phyloP scores from a whole-genome alignment of 2,797 vertebrate species.

The Aythya fuligula region DNA sequence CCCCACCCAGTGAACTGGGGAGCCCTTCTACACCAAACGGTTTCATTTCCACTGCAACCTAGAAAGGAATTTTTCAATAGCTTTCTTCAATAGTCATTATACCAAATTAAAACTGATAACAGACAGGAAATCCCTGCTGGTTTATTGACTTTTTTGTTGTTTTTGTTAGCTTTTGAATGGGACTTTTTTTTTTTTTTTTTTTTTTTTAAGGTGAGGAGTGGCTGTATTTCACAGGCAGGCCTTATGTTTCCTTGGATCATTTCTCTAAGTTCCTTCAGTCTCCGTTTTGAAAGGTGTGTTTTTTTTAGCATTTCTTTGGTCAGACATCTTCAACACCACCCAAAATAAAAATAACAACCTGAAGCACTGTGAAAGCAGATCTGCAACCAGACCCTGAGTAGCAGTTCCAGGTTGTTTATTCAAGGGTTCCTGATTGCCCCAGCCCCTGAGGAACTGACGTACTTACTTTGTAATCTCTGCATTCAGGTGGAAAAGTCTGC shows the following conservation, averaged over 20 bases:
- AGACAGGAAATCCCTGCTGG: not conserved
- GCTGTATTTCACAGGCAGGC: not conserved
- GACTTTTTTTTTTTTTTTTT: not conserved
- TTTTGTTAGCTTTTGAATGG: not conserved
- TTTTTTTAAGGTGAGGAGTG: too few species aligned
- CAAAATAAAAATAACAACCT: not conserved
- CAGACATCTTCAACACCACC: not conserved
- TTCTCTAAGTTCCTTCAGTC: not conserved
- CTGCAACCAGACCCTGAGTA: not conserved
- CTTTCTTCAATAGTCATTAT: slow-evolving; percentile 1
- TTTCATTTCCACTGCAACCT: not conserved
- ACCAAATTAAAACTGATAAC: not conserved
- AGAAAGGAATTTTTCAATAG: not conserved
- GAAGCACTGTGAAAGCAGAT: not conserved
- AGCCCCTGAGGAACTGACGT: not conserved
- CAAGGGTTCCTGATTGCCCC: not conserved
- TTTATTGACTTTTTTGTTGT: not conserved
- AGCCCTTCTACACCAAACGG: not conserved
- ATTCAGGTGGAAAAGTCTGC: not conserved
- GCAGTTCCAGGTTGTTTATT: not conserved
- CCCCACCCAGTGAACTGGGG: not conserved
- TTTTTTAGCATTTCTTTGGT: not conserved
- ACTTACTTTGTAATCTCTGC: not conserved
- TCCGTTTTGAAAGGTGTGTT: not conserved
- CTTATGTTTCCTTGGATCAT: not conserved